Percentiles rank a stretch among this genome's conserved stretches.
These are phyloP conservation scores for Sthenelais limicola DNA, from an alignment of 2,888 invertebrate species.

Conservation along the genomic window DNA sequence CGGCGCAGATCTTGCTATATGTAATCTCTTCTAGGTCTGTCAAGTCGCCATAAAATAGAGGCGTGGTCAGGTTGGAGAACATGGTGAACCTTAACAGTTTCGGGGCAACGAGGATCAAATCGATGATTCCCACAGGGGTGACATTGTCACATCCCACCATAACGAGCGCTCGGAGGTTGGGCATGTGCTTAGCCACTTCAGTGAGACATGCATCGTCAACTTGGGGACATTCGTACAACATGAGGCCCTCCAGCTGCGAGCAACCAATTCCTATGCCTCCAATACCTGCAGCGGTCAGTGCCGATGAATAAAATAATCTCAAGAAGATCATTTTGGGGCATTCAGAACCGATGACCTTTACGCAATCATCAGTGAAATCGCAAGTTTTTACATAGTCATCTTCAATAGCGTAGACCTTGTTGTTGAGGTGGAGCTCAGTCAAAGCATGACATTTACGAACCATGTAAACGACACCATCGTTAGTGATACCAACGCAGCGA, in stretches of 20 bases:
- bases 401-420: conserved; percentile 25
- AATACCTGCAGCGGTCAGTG: neutral
- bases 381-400: conserved; percentile 23
- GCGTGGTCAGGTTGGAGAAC: conserved; percentile 9
- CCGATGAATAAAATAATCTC: conserved; percentile 20
- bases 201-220: conserved; percentile 39
- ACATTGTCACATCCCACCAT: conserved; percentile 43
- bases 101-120: conserved; percentile 37
- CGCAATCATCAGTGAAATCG: conserved; percentile 30
- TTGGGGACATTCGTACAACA: conserved; percentile 40
- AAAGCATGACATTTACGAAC: conserved; percentile 38
- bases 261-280: neutral
- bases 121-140: conserved; percentile 39
- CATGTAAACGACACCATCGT: conserved; percentile 43
- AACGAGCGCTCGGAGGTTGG: conserved; percentile 37
- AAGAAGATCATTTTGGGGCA: conserved; percentile 38
- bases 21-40: conserved; percentile 21
- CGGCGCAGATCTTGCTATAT: conserved; percentile 23
- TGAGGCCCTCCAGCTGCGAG: conserved; percentile 20
- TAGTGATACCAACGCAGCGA: conserved; percentile 43
- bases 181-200: conserved; percentile 38
- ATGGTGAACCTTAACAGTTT: conserved; percentile 30
- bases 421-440: conserved; percentile 36
- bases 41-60: conserved; percentile 35
- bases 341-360: conserved; percentile 5